Evolutionary conservation across 2,888 invertebrate species (phyloP), one percentile per base, ranked within the genome.

Genomic region (Stenchaetothrips biformis): DNA sequence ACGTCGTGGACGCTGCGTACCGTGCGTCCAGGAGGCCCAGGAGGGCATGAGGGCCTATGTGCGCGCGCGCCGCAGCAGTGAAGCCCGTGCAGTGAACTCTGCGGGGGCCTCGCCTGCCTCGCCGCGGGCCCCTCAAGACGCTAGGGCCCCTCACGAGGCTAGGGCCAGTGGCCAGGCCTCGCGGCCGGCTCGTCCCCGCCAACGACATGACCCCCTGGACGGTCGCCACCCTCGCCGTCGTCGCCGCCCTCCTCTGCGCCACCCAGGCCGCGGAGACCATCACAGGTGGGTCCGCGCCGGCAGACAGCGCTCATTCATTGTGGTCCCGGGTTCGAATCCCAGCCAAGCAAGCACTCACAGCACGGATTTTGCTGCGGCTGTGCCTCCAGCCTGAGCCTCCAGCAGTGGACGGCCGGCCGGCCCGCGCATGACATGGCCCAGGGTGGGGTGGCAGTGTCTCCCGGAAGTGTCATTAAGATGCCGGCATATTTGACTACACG

Each of bases 31-130:
- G 37, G 37, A 37, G 37, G 67, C 21, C 67, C 21, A 21, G 25
- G 67, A 74, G 67, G 67, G 67, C 67, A 74, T 74, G 67, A 74
- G 67, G 21, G 21, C 67, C 67, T 25, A 74, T 74, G 67, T 8
- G 67, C 21, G 9, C n/a, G 9, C 7, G n/a, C 11, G 21, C 21
- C 67, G 59, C 59, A 16, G 59, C 13, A 16, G 59, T 59, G 18
- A 21, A 25, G 21, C 7, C 67, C 21, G 67, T 74, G 67, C 21
- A 74, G 9, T 21, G 21, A 25, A 74, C 67, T 74, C 67, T 25
- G 2, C 67, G 21, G 67, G 21, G 21, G 21, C 67, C 53, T 53
- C 6, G 53, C 53, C 13, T 16, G 53, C 53, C 53, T 53, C 53
- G 9, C 37, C 37, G 37, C 37, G 37, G 67, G 67, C 67, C 67